phyloP scores from a whole-genome alignment of 2,797 vertebrate species.

The Xiphorhynchus erythropygius region DNA sequence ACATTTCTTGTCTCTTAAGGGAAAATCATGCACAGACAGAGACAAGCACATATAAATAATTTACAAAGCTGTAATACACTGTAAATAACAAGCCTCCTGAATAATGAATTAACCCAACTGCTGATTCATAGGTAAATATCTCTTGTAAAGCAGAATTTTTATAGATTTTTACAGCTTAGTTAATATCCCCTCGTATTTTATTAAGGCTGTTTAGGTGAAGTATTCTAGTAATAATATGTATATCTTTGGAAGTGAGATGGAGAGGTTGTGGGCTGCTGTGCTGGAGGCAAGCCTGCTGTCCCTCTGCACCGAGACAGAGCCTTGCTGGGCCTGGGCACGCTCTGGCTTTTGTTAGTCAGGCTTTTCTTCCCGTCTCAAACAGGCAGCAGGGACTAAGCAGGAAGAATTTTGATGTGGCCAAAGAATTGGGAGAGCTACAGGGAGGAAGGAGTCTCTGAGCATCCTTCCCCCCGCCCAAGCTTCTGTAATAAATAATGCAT shows the following conservation, averaged over 20 bases:
- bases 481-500: slow-evolving; percentile 59
- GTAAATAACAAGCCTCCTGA: slow-evolving; percentile 82
- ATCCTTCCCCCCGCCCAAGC: background rate
- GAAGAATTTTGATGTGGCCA: slow-evolving; percentile 32
- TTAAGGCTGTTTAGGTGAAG: slow-evolving; percentile 71
- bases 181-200: slow-evolving; percentile 75
- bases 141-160: slow-evolving; percentile 76
- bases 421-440: background rate
- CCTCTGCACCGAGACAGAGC: background rate
- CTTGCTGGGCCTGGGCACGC: background rate
- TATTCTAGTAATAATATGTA: slow-evolving; percentile 59
- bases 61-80: slow-evolving; percentile 81
- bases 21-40: slow-evolving; percentile 72
- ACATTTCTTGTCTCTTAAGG: slow-evolving; percentile 73
- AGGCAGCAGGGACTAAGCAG: slow-evolving; percentile 1
- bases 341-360: background rate
- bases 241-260: slow-evolving; percentile 57
- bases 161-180: slow-evolving; percentile 76
- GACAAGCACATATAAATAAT: slow-evolving; percentile 80
- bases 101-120: slow-evolving; percentile 83
- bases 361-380: background rate
- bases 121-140: slow-evolving; percentile 81
- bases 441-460: background rate
- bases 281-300: background rate
- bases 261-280: background rate